Conservation (phyloP, 2,797 vertebrate genomes). For the Tolypeutes matacus region DNA sequence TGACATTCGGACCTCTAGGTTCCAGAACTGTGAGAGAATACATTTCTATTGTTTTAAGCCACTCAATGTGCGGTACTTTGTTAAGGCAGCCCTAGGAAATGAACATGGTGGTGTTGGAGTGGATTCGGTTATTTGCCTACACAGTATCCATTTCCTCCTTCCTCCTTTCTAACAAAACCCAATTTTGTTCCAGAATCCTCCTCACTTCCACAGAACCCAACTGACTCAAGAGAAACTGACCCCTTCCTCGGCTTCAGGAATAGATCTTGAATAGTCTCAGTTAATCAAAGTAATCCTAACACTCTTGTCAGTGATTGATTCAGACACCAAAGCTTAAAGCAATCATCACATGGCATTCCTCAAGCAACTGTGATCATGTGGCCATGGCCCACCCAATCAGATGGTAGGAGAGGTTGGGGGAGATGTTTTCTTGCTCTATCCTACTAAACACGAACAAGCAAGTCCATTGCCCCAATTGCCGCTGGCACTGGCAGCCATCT, state of each 20-base stretch:
- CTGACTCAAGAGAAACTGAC: neutral
- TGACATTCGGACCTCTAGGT: no score
- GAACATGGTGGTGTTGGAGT: neutral
- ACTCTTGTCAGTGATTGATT: neutral
- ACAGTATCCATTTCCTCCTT: neutral
- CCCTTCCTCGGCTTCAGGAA: neutral
- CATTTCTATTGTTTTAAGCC: no score
- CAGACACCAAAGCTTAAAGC: neutral
- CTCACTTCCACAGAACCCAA: constrained; percentile 7
- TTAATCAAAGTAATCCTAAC: neutral
- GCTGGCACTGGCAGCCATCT: neutral
- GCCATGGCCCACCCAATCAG: neutral
- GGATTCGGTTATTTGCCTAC: neutral
- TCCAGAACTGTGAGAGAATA: no score
- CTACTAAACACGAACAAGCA: neutral
- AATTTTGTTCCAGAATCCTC: neutral
- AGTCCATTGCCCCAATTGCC: neutral
- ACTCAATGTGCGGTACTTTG: no score
- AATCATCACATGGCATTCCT: neutral
- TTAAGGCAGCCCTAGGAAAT: no score
- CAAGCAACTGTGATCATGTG: neutral
- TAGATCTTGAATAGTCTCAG: neutral
- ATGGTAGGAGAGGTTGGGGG: neutral
- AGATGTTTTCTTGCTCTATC: neutral
- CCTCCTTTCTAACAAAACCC: constrained; percentile 7